A percentile compares a stretch with the other conserved stretches of the same genome.
These are phyloP conservation scores for Cisticola juncidis DNA, from an alignment of 2,113 vertebrate genomes.

Conservation along the genomic window DNA sequence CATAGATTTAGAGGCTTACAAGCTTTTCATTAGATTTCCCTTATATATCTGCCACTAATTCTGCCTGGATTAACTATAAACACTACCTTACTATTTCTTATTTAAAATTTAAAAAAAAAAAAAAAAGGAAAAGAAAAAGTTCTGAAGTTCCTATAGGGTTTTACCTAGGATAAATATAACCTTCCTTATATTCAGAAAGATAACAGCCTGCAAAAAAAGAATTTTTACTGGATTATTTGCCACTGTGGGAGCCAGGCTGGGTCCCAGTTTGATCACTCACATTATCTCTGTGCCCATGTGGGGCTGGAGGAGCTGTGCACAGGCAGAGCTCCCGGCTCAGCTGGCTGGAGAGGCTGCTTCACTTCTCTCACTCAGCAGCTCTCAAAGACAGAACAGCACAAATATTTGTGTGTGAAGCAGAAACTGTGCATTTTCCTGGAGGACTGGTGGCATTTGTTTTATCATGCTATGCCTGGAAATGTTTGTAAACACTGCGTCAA, in stretches of 20 bases:
- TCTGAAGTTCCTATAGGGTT: accelerated
- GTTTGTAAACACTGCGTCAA: not conserved
- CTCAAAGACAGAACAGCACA: not conserved
- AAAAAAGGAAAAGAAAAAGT: not conserved
- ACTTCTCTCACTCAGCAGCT: not conserved
- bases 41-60: not conserved
- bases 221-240: not conserved
- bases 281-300: not conserved
- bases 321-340: not conserved
- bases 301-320: accelerated
- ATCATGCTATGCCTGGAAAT: not conserved
- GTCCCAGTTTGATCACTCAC: not conserved
- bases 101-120: not conserved
- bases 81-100: not conserved
- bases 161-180: not conserved
- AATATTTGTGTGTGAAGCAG: not conserved
- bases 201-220: not conserved
- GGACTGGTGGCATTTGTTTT: conserved; percentile 26
- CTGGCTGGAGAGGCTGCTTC: not conserved
- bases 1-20: not conserved
- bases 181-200: not conserved
- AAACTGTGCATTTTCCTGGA: not conserved
- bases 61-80: not conserved
- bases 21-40: not conserved
- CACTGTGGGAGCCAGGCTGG: not conserved